Percentiles rank a stretch among this genome's conserved stretches.
Conservation (phyloP, 1,140 invertebrate genomes). For the Trichogramma pretiosum region DNA sequence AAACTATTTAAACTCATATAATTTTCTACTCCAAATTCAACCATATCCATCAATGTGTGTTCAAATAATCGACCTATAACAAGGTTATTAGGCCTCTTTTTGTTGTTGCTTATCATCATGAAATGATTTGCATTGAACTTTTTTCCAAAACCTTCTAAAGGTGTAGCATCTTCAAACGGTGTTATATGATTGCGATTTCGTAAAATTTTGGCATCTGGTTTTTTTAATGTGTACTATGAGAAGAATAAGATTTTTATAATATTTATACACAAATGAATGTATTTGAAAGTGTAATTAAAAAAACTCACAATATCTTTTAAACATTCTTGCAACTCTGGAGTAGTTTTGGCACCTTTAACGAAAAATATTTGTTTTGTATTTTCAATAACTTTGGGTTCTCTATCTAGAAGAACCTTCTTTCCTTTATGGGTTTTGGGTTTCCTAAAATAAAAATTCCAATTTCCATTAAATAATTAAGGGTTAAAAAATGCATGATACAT, state of each 20-base stretch:
- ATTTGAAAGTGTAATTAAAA: slow-evolving; percentile 1
- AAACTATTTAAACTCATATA: slow-evolving; percentile 74
- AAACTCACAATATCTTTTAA: slow-evolving; percentile 76
- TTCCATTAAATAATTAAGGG: too few species aligned
- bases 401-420: slow-evolving; percentile 71
- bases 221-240: slow-evolving; percentile 69
- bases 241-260: slow-evolving; percentile 20
- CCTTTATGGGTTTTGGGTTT: slow-evolving; percentile 85
- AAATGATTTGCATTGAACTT: slow-evolving; percentile 87
- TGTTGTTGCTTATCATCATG: slow-evolving; percentile 80
- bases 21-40: slow-evolving; percentile 85
- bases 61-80: slow-evolving; percentile 85
- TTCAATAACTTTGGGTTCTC: slow-evolving; percentile 84
- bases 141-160: slow-evolving; percentile 74
- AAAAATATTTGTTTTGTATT: slow-evolving; percentile 78
- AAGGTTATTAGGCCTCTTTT: slow-evolving; percentile 91
- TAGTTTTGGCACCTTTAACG: slow-evolving; percentile 77
- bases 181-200: slow-evolving; percentile 75
- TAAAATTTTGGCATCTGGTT: slow-evolving; percentile 70
- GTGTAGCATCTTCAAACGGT: slow-evolving; percentile 75
- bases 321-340: slow-evolving; percentile 60
- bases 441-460: too few species aligned
- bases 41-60: slow-evolving; percentile 86
- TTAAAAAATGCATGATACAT: too few species aligned
- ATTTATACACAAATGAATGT: slow-evolving; percentile 11